These are phyloP conservation scores for Cataglyphis albicans DNA, from an alignment of 2,888 invertebrate species.

Conservation along the genomic window DNA sequence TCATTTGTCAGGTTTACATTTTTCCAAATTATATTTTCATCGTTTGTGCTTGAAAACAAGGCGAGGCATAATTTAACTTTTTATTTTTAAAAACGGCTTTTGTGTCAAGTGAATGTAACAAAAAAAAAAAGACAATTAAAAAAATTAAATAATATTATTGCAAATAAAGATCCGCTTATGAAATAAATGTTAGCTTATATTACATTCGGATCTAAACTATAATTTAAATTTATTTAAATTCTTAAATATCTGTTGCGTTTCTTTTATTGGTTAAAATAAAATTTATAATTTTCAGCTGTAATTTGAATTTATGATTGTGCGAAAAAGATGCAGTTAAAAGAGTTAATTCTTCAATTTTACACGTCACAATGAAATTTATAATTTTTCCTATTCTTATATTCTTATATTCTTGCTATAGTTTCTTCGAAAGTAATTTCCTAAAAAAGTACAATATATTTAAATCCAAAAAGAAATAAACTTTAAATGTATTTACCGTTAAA, in stretches of 20 bases:
- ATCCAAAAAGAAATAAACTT: neutral
- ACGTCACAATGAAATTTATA: neutral
- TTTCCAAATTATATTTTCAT: slow-evolving; percentile 24
- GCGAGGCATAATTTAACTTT: neutral
- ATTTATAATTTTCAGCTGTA: slow-evolving; percentile 12
- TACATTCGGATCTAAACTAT: slow-evolving; percentile 16
- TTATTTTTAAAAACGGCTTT: neutral
- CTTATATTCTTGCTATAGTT: neutral
- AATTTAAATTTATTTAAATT: slow-evolving; percentile 24
- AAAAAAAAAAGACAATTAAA: neutral
- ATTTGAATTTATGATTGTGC: slow-evolving; percentile 6
- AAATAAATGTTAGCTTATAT: slow-evolving; percentile 29
- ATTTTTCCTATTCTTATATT: neutral
- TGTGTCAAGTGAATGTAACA: neutral
- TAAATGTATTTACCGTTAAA: neutral
- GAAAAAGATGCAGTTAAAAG: neutral
- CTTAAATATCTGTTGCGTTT: slow-evolving; percentile 28
- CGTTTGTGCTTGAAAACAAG: slow-evolving; percentile 15
- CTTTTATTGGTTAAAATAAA: slow-evolving; percentile 19
- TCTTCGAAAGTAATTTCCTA: neutral
- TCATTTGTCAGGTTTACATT: neutral
- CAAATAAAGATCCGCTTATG: neutral
- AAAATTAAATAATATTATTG: slow-evolving; percentile 31
- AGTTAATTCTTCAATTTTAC: neutral
- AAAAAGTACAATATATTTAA: neutral